A percentile compares a stretch with the other conserved stretches of the same genome.
Evolutionary conservation across 1,140 invertebrate species (phyloP).

Genomic region (Procambarus virginalis): DNA sequence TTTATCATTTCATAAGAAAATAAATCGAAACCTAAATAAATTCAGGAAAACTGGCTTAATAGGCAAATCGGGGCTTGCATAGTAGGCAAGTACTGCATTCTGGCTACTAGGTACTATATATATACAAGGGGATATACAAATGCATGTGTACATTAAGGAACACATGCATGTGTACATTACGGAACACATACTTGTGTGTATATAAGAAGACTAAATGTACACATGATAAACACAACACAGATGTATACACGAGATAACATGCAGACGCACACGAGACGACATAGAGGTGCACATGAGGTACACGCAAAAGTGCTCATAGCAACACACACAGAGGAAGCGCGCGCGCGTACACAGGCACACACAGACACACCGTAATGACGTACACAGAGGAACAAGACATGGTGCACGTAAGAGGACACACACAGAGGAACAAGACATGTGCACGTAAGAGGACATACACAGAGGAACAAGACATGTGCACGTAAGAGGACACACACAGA

Average conservation of each 20-base stretch:
- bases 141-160: background rate
- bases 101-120: too few relatives aligned
- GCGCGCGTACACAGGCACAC: background rate
- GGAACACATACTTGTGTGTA: background rate
- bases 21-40: too few relatives aligned
- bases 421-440: background rate
- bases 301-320: background rate
- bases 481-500: background rate
- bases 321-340: background rate
- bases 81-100: too few relatives aligned
- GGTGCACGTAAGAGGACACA: background rate
- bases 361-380: background rate
- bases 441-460: background rate
- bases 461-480: background rate
- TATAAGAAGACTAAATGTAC: background rate
- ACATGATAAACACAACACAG: background rate
- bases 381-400: background rate
- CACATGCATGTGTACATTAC: background rate
- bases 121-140: too few relatives aligned
- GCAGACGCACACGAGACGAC: background rate
- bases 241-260: background rate
- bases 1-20: too few relatives aligned
- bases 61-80: too few relatives aligned
- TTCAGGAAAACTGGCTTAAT: too few relatives aligned
- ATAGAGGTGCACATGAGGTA: background rate